Conservation (phyloP, 2,113 vertebrate species). For the Alethe diademata region DNA sequence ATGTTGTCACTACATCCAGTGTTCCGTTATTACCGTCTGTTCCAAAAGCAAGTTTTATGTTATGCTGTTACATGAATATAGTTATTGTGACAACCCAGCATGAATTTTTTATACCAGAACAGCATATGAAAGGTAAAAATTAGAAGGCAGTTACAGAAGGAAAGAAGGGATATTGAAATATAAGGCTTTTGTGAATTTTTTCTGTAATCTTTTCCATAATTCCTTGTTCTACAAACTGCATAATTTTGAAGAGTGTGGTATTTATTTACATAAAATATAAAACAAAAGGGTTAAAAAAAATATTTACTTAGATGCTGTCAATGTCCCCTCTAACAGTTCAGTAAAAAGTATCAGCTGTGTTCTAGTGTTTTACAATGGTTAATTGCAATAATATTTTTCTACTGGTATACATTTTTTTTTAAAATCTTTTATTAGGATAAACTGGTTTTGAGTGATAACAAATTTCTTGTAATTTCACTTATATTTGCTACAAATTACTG, state of each 20-base stretch:
- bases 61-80: background rate
- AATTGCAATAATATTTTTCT: background rate
- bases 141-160: background rate
- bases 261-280: background rate
- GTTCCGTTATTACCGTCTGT: background rate
- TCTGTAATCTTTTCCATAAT: background rate
- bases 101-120: background rate
- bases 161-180: background rate
- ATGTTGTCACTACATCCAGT: background rate
- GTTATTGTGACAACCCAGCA: background rate
- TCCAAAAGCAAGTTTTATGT: background rate
- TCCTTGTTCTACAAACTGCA: background rate
- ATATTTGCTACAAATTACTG: background rate
- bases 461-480: background rate
- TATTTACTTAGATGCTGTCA: background rate
- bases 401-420: background rate
- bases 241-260: background rate
- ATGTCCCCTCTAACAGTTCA: background rate
- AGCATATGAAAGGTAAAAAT: background rate
- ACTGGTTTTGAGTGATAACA: background rate
- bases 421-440: background rate
- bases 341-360: background rate
- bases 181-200: background rate
- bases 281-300: background rate
- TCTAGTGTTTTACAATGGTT: background rate